Evolutionary conservation across 2,113 vertebrate species (phyloP), one percentile per base, ranked within the genome.

Genomic region (Tautogolabrus adspersus): DNA sequence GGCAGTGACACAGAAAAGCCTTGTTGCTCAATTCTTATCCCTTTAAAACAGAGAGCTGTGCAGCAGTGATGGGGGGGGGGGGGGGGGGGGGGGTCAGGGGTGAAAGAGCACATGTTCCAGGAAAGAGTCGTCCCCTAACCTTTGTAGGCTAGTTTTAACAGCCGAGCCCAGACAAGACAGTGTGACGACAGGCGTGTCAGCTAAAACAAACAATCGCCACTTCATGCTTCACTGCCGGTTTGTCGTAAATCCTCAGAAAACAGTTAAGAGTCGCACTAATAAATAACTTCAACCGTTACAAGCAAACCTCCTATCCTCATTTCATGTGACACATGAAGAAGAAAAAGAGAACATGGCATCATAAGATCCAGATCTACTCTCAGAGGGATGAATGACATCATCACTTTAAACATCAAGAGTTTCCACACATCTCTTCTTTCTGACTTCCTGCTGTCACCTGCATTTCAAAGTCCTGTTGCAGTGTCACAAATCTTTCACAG

Each of bases 91-190:
- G 47, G 85, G 80, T 65, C 79, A 77, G 58, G 71, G 87, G 88
- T 90, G 88, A 91, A 83, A 91, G 91, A 80, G 82, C 90, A 89
- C 84, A 86, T 91, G 90, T 85, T 91, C 66, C 75, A 79, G 85
- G 83, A 86, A 90, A 77, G 82, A 87, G 75, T 68, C 42, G 55
- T 89, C 79, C 77, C 63, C 46, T 72, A 63, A 68, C 26, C 37
- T 90, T 84, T 81, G 89, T 83, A 42, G 82, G 52, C 62, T 58
- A 68, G 34, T 47, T 90, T 90, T 91, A 88, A 87, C 74, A 80
- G 66, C 70, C 65, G 22, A 60, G 38, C 61, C 1, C 42, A 76
- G 65, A 38, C 72, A 83, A 75, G 81, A 88, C 81, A 77, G 72
- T 60, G 10, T 68, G 82, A 87, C 63, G 73, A 87, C 84, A 51